Evolutionary conservation across 92 coral and sea anemone genomes (phyloP).

Genomic region (Parazoanthus atlanticus): DNA sequence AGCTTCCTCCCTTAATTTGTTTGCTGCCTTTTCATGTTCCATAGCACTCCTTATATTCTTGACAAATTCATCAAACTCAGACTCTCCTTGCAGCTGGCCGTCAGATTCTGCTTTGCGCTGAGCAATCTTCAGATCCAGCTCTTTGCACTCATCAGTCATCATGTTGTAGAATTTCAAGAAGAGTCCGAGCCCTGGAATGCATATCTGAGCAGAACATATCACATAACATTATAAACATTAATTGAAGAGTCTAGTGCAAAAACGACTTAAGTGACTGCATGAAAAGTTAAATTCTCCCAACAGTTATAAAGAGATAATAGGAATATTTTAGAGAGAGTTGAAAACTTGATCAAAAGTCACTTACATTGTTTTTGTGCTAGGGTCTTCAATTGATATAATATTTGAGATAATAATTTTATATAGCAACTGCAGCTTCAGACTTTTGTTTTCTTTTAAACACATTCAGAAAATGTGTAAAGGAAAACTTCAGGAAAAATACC

Average conservation of each 20-base stretch:
- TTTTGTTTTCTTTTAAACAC: too few relatives aligned
- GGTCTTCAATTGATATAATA: too few relatives aligned
- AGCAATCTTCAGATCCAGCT: not conserved
- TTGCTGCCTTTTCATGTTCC: not conserved
- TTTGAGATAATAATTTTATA: too few relatives aligned
- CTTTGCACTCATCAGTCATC: not conserved
- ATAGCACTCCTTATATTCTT: not conserved
- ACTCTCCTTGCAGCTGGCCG: not conserved
- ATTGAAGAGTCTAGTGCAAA: too few relatives aligned
- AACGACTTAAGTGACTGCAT: too few relatives aligned
- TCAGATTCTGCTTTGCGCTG: not conserved
- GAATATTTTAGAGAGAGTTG: too few relatives aligned
- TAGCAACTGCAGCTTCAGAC: too few relatives aligned
- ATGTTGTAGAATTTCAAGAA: not conserved
- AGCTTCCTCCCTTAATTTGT: conserved; percentile 19
- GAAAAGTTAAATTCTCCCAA: too few relatives aligned
- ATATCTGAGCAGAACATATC: not conserved
- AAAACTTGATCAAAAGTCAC: too few relatives aligned
- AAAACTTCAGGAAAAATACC: not conserved
- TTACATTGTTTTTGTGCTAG: too few relatives aligned
- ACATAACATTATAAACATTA: not conserved
- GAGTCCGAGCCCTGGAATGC: not conserved
- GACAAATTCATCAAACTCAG: not conserved
- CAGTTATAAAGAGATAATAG: too few relatives aligned
- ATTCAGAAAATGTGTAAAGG: too few relatives aligned